A percentile compares a stretch with the other conserved stretches of the same genome.
Evolutionary conservation across 2,888 invertebrate species (phyloP).

Genomic region (Gasteruption jaculator): DNA sequence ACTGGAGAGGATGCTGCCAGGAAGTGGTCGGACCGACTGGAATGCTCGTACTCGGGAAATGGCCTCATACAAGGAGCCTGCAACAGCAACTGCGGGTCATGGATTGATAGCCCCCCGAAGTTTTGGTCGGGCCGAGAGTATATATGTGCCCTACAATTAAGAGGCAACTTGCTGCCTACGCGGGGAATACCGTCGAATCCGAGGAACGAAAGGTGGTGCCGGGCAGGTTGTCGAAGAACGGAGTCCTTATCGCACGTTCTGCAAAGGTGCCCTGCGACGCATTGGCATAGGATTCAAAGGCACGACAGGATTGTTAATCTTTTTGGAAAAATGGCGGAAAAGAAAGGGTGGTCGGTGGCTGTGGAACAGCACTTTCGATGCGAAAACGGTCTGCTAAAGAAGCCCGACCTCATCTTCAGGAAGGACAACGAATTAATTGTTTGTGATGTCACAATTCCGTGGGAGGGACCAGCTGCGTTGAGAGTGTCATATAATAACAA

Average conservation of each 20-base stretch:
- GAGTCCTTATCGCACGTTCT: constrained; percentile 30
- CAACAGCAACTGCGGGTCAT: constrained; percentile 19
- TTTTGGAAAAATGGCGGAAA: background rate
- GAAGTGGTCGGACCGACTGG: constrained; percentile 13
- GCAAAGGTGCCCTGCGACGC: constrained; percentile 25
- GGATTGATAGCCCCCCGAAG: constrained; percentile 25
- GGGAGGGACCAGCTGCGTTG: constrained; percentile 20
- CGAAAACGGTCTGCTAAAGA: constrained; percentile 24
- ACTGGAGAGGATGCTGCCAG: background rate
- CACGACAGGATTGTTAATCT: constrained; percentile 16
- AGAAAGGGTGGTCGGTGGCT: background rate
- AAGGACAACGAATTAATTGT: constrained; percentile 29
- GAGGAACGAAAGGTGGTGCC: constrained; percentile 20
- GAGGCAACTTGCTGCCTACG: constrained; percentile 30
- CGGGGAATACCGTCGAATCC: constrained; percentile 34
- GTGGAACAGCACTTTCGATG: constrained; percentile 11
- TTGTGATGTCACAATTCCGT: constrained; percentile 32
- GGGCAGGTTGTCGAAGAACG: constrained; percentile 23
- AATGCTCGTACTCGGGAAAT: constrained; percentile 13
- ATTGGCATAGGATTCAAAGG: constrained; percentile 18
- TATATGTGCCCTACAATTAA: constrained; percentile 28
- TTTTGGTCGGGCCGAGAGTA: constrained; percentile 32
- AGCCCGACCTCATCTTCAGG: constrained; percentile 34
- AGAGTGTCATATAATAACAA: constrained; percentile 14
- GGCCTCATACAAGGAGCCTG: constrained; percentile 14